Percentiles rank a stretch among this genome's conserved stretches.
Evolutionary conservation across 2,113 vertebrate genomes (phyloP).

Genomic region (Lampris incognitus): DNA sequence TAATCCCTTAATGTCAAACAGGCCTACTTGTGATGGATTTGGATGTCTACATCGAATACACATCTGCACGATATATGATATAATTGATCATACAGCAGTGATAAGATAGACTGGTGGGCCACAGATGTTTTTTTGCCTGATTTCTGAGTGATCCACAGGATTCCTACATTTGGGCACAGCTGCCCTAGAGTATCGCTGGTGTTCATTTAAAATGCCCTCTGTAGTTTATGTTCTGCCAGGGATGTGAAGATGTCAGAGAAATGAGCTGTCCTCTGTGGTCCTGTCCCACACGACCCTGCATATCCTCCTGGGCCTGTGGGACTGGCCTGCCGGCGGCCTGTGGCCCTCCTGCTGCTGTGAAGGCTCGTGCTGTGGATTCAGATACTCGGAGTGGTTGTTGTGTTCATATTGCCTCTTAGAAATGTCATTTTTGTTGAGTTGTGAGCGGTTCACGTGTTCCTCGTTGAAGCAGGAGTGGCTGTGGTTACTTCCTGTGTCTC

Average conservation of each 20-base stretch:
- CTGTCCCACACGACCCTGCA: slow-evolving; percentile 64
- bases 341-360: slow-evolving; percentile 26
- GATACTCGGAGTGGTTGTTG: slow-evolving; percentile 18
- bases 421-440: not conserved
- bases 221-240: too few species aligned
- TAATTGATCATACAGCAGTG: too few species aligned
- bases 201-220: too few species aligned
- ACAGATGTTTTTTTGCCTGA: too few species aligned
- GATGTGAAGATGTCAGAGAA: slow-evolving; percentile 43
- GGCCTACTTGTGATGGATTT: too few species aligned
- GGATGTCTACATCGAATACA: too few species aligned
- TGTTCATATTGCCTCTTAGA: slow-evolving; percentile 10
- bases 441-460: slow-evolving; percentile 1
- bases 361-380: not conserved
- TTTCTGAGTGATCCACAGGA: too few species aligned
- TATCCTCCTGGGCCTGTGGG: slow-evolving; percentile 23
- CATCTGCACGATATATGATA: too few species aligned
- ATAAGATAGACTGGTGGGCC: too few species aligned
- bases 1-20: too few species aligned
- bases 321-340: not conserved
- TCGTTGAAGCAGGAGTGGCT: not conserved
- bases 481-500: slow-evolving; percentile 7
- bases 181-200: too few species aligned
- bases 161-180: too few species aligned
- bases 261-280: slow-evolving; percentile 57